Evolutionary conservation across 2,797 vertebrate species (phyloP).

Genomic region (Falco peregrinus): DNA sequence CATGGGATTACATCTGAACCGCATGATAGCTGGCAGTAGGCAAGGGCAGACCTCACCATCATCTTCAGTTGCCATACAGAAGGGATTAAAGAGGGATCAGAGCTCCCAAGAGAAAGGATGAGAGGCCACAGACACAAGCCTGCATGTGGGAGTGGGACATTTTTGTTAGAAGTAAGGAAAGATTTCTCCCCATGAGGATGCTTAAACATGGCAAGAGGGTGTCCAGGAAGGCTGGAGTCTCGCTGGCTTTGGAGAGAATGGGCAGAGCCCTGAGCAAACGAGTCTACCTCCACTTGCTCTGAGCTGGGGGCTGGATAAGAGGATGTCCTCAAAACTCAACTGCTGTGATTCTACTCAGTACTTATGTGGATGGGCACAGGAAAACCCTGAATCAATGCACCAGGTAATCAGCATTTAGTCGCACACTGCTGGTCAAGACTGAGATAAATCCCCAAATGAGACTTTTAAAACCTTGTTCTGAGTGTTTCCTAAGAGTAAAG

Average conservation of each 20-base stretch:
- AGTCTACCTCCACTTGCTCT: not conserved
- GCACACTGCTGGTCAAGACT: not conserved
- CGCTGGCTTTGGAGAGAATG: not conserved
- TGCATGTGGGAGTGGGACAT: fast-evolving
- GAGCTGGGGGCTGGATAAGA: not conserved
- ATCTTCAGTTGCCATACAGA: not conserved
- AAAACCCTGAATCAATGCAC: not conserved
- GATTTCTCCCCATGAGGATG: not conserved
- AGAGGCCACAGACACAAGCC: not conserved
- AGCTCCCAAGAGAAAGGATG: not conserved
- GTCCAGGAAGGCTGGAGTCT: not conserved
- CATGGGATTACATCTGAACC: not conserved
- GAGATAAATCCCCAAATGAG: not conserved
- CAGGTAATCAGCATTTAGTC: not conserved
- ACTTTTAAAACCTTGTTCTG: not conserved
- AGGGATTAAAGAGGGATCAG: not conserved
- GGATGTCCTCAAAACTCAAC: not conserved
- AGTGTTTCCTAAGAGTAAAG: not conserved
- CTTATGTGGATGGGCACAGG: not conserved
- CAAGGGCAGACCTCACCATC: not conserved
- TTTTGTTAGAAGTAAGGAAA: not conserved
- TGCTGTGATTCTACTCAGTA: not conserved
- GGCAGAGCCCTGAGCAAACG: not conserved
- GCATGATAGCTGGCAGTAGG: fast-evolving
- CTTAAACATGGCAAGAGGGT: not conserved